Percentiles rank a stretch among this genome's conserved stretches.
phyloP scores from a whole-genome alignment of 2,797 vertebrate genomes.

The Cossypha heuglini region DNA sequence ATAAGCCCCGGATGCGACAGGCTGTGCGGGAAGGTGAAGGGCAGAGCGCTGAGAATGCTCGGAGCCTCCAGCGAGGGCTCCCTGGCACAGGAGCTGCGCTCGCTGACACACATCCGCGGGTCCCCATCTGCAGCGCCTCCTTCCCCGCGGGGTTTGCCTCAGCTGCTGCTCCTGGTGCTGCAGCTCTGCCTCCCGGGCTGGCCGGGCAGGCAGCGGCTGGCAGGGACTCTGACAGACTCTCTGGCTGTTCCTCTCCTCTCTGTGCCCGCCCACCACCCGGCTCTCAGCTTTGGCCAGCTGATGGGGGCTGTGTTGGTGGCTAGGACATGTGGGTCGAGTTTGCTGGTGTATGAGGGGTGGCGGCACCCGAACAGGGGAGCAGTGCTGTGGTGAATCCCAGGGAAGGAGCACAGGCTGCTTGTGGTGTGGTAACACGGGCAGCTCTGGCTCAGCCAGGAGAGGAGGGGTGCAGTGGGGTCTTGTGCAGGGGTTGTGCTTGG shows the following conservation, averaged over 20 bases:
- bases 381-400: background rate
- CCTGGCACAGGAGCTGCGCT: background rate
- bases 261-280: fast-evolving
- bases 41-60: background rate
- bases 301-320: fast-evolving
- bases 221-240: fast-evolving
- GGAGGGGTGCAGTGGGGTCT: background rate
- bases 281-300: background rate
- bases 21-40: background rate
- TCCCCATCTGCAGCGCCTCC: background rate
- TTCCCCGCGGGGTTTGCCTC: background rate
- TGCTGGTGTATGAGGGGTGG: background rate
- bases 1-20: slow-evolving; percentile 22
- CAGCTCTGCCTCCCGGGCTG: background rate
- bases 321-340: fast-evolving
- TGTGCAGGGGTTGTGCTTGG: background rate
- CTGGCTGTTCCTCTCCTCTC: background rate
- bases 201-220: background rate
- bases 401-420: background rate
- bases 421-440: fast-evolving
- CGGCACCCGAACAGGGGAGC: fast-evolving
- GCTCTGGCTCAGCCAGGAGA: background rate
- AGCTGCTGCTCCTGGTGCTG: background rate
- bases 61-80: slow-evolving; percentile 10
- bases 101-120: background rate